These are phyloP conservation scores for Calidris pygmaea DNA, from an alignment of 2,113 vertebrate species.

Conservation along the genomic window DNA sequence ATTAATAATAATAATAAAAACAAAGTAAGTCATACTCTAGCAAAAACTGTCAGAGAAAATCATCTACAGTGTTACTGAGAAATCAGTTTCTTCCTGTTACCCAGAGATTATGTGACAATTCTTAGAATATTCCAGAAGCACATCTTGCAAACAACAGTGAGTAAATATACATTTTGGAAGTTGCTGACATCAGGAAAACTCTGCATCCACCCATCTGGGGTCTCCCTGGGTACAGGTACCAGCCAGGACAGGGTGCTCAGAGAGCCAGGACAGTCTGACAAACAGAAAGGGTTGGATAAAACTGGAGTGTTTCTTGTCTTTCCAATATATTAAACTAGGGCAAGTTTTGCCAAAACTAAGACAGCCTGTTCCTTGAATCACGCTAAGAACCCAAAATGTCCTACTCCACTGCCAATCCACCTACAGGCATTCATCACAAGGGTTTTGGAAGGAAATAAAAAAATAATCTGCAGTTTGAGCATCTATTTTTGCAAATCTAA, in stretches of 20 bases:
- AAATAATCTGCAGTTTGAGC: neutral
- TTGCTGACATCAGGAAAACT: neutral
- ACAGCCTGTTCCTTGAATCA: neutral
- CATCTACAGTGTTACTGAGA: too few species aligned
- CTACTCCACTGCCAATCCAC: neutral
- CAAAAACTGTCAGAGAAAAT: neutral
- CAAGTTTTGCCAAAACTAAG: neutral
- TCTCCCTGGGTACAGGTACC: neutral
- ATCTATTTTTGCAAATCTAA: neutral
- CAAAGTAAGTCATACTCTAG: neutral
- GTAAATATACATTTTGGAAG: neutral
- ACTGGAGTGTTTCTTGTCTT: neutral
- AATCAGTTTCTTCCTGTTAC: neutral
- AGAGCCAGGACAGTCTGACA: neutral
- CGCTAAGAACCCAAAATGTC: neutral
- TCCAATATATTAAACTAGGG: rapidly evolving
- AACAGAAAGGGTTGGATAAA: neutral
- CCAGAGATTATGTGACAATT: neutral
- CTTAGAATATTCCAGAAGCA: neutral
- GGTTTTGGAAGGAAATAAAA: neutral
- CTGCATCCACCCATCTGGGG: neutral
- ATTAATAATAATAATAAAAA: neutral
- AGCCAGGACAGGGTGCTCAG: neutral
- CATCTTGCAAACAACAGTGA: neutral
- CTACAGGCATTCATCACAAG: neutral